Evolutionary conservation across 2,797 vertebrate species (phyloP), one percentile per base, ranked within the genome.

Genomic region (Sylvilagus floridanus): DNA sequence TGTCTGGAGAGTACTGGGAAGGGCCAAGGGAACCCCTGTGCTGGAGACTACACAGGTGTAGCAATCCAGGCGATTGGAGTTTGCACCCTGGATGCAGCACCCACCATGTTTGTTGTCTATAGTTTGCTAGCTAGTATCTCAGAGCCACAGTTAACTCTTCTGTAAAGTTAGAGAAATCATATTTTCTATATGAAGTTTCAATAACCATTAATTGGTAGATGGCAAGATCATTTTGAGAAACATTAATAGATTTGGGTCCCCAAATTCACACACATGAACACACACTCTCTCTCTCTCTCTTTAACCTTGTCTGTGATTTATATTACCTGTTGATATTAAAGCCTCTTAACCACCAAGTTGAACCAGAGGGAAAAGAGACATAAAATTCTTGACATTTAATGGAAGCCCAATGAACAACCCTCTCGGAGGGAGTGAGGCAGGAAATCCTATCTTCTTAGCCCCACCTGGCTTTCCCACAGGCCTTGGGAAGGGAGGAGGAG

Each of bases 41-140:
- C 22, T 91, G 13, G 62, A 7, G 47, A 32, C 65, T 21, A 7
- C 5, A 73, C 4, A 42, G 66, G 24, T 21, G 71, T 42, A 62
- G 52, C 37, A 69, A 50, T 32, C 60, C 30, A 42, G 52, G 24
- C 4, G 54, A 32, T 30, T 22, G 21, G 66, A 91, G 11, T 19
- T 4, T 5, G 60, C 37, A 10, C 11, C 13, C 16, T 7, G 5
- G 32, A 14, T 4, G 9, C 2, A 2, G 2, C 24, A 19, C 2
- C 35, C n/a, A 37, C 17, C 21, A 50, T 14, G 42, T 66, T 22
- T 16, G 11, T 1, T 8, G 63, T 47, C n/a, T 22, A 7, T 16
- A 19, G 54, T 4, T 3, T 26, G 12, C 32, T 22, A 1, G 16
- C 75, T 35, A 68, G 4, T 13, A 8, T 50, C 7, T 30, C 57